Evolutionary conservation across 2,797 vertebrate species (phyloP).

Genomic region (Momotus momota): DNA sequence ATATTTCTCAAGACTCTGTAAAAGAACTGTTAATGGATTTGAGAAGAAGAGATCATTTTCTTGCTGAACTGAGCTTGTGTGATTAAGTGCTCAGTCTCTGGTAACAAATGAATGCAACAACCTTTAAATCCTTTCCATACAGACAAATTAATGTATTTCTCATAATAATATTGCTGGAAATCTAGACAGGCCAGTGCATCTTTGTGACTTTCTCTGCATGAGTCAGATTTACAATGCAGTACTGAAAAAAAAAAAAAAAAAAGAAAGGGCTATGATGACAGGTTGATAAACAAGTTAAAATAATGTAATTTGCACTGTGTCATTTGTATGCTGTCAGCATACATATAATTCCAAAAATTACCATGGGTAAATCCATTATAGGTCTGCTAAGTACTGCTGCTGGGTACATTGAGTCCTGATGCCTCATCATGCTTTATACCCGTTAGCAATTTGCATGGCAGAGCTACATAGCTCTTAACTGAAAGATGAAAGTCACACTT

Average conservation of each 20-base stretch:
- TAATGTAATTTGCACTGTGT: neutral
- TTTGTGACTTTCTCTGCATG: neutral
- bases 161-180: conserved; percentile 26
- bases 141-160: conserved; percentile 71
- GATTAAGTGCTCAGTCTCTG: conserved; percentile 58
- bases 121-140: conserved; percentile 69
- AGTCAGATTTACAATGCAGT: conserved; percentile 34
- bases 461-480: neutral
- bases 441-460: neutral
- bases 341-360: conserved; percentile 21
- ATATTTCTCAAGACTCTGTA: conserved; percentile 50
- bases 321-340: neutral
- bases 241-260: neutral
- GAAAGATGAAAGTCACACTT: neutral
- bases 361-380: conserved; percentile 12
- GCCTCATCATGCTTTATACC: neutral
- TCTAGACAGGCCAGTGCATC: conserved; percentile 16
- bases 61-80: conserved; percentile 10
- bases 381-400: neutral
- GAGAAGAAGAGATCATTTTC: conserved; percentile 68
- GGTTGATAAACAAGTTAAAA: conserved; percentile 68
- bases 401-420: neutral
- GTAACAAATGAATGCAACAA: conserved; percentile 64
- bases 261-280: neutral
- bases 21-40: conserved; percentile 48